phyloP scores from a whole-genome alignment of 2,113 vertebrate genomes.

The Aplodontia rufa region DNA sequence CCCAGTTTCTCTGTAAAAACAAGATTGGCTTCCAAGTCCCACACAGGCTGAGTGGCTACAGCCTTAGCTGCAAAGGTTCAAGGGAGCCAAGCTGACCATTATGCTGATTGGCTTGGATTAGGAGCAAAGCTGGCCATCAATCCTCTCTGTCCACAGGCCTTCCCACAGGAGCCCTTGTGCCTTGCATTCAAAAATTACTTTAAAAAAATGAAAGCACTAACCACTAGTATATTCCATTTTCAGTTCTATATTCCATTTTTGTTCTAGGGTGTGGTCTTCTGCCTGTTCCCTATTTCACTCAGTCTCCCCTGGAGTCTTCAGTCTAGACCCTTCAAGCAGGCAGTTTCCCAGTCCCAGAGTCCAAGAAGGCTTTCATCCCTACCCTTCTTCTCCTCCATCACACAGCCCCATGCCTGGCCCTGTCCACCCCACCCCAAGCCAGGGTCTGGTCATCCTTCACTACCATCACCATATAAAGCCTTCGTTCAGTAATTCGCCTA shows the following conservation, averaged over 20 bases:
- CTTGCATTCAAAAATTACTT: not conserved
- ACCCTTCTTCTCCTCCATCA: not conserved
- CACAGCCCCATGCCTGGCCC: not conserved
- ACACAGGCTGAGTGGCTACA: not conserved
- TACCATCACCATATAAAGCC: slow-evolving; percentile 35
- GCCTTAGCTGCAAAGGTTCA: not conserved
- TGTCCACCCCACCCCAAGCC: not conserved
- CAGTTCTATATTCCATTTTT: not conserved
- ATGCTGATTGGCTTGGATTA: not conserved
- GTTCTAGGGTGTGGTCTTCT: not conserved
- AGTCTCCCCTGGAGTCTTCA: not conserved
- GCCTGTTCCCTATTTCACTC: not conserved
- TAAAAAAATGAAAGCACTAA: too few relatives aligned
- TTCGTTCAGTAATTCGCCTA: slow-evolving; percentile 61
- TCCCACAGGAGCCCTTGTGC: not conserved
- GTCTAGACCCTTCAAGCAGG: not conserved
- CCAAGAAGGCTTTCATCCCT: slow-evolving; percentile 36
- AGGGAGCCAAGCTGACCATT: not conserved
- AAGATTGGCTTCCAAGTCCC: not conserved
- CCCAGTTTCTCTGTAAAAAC: not conserved
- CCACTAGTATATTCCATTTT: not conserved
- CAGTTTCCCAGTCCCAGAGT: not conserved
- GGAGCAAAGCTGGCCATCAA: not conserved
- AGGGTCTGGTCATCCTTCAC: not conserved
- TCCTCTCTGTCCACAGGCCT: not conserved